phyloP scores from a whole-genome alignment of 1,140 invertebrate species.

The Fopius arisanus region DNA sequence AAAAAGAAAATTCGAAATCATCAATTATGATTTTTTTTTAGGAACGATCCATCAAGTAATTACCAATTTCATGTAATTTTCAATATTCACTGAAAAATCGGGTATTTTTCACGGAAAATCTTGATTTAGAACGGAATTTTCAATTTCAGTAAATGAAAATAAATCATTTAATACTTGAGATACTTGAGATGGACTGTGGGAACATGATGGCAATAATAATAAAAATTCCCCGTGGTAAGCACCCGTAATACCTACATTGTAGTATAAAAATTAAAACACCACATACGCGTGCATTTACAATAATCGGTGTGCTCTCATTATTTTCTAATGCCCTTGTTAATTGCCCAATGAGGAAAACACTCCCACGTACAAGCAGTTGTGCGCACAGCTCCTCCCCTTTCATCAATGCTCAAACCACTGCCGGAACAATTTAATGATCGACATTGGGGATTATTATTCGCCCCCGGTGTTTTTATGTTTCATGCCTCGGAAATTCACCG shows the following conservation, averaged over 20 bases:
- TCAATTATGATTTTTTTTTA: too few species aligned
- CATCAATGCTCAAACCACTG: slow-evolving; percentile 55
- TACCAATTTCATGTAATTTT: too few species aligned
- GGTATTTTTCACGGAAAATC: too few species aligned
- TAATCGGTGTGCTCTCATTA: slow-evolving; percentile 53
- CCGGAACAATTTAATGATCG: slow-evolving; percentile 65
- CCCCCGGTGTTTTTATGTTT: slow-evolving; percentile 38
- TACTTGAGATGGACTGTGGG: too few species aligned
- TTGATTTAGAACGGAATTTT: too few species aligned
- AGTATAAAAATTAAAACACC: neutral
- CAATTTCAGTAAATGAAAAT: too few species aligned
- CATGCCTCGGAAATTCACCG: slow-evolving; percentile 25
- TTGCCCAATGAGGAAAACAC: slow-evolving; percentile 56
- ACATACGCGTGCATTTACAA: neutral
- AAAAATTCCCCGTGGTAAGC: neutral
- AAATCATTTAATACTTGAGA: too few species aligned
- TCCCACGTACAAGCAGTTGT: slow-evolving; percentile 38
- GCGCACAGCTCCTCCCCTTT: slow-evolving; percentile 32
- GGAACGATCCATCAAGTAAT: too few species aligned
- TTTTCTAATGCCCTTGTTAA: slow-evolving; percentile 63
- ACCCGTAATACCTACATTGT: neutral
- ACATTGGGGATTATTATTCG: slow-evolving; percentile 48
- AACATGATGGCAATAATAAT: neutral
- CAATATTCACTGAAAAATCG: too few species aligned
- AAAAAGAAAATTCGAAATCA: too few species aligned